Conservation (phyloP, 2,888 invertebrate genomes). For the Machimus atricapillus region DNA sequence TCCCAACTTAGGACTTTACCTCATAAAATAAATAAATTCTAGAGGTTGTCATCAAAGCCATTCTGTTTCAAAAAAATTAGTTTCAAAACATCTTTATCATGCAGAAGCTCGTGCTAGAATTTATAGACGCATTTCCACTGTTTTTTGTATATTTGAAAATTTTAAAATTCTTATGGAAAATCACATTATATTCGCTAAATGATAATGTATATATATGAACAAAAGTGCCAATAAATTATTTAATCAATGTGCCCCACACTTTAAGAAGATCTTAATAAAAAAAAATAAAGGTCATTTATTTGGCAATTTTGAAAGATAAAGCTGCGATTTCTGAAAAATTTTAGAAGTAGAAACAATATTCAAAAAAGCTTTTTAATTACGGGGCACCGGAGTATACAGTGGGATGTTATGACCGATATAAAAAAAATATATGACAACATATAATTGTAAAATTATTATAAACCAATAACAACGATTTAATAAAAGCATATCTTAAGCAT, state of each 20-base stretch:
- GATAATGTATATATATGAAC: neutral
- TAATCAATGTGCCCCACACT: neutral
- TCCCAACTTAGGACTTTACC: neutral
- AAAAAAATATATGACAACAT: no score
- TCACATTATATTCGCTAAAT: neutral
- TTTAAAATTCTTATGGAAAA: neutral
- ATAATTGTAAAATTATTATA: no score
- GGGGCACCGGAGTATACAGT: neutral
- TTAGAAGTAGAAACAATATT: neutral
- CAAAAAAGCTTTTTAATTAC: neutral
- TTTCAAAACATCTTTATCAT: neutral
- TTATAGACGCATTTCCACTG: neutral
- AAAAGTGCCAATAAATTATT: neutral
- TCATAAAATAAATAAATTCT: neutral
- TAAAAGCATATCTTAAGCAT: no score
- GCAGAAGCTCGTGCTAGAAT: neutral
- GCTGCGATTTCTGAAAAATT: neutral
- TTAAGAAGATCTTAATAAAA: neutral
- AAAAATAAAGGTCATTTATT: neutral
- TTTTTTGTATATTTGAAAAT: neutral
- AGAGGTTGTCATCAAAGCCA: neutral
- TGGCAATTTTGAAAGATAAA: neutral
- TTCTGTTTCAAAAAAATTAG: neutral
- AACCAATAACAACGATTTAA: no score
- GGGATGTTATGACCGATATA: no score